These are phyloP conservation scores for Polypedilum vanderplanki DNA, from an alignment of 1,140 invertebrate species.

Conservation along the genomic window DNA sequence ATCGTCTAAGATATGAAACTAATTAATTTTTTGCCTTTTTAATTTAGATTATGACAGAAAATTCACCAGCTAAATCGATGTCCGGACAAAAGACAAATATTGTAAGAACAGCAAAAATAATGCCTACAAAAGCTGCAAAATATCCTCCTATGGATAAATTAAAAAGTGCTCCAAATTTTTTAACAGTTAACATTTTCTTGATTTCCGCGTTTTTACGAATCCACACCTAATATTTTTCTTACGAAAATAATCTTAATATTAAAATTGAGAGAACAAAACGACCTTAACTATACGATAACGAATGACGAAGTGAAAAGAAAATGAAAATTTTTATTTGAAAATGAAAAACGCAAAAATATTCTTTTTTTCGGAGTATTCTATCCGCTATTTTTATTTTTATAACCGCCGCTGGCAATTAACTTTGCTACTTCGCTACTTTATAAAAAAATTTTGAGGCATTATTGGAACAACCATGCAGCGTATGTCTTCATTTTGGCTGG, in stretches of 20 bases:
- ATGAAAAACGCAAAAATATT: slow-evolving; percentile 22
- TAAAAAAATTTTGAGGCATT: no score
- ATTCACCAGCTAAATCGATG: neutral
- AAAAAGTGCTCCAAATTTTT: neutral
- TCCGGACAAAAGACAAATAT: neutral
- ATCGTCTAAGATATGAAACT: neutral
- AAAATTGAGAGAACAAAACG: neutral
- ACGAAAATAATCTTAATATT: neutral
- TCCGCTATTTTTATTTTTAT: slow-evolving; percentile 10
- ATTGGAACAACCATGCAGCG: no score
- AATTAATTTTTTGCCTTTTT: neutral
- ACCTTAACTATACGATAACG: slow-evolving; percentile 10
- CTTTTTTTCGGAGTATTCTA: slow-evolving; percentile 5
- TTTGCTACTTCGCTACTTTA: slow-evolving; percentile 12
- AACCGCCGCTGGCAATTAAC: slow-evolving; percentile 9
- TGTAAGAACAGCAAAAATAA: neutral
- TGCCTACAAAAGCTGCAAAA: neutral
- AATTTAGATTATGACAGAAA: no score
- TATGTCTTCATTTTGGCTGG: no score
- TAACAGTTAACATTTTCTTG: slow-evolving; percentile 11
- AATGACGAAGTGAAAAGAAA: slow-evolving; percentile 7
- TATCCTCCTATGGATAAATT: neutral
- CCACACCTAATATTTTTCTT: neutral
- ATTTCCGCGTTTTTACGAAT: neutral
- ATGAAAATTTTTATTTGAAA: slow-evolving; percentile 15